Conservation (phyloP, 2,888 invertebrate species). For the Napeogenes inachia region DNA sequence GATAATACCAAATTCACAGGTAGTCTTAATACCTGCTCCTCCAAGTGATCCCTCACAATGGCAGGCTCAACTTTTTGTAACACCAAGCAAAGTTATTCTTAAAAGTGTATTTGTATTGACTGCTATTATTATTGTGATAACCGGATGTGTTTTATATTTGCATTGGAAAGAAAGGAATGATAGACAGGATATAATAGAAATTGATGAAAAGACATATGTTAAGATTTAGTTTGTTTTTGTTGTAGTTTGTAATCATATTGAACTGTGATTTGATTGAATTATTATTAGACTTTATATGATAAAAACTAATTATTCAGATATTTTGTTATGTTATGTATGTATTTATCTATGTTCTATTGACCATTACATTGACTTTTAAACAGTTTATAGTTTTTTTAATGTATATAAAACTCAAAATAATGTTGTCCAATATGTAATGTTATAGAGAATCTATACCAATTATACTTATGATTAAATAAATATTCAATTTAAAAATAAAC, state of each 20-base stretch:
- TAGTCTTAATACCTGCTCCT: conserved; percentile 95
- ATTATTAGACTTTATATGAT: too few species aligned
- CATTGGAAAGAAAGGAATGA: conserved; percentile 90
- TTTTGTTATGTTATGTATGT: background rate
- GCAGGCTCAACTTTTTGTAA: conserved; percentile 95
- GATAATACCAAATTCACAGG: conserved; percentile 98
- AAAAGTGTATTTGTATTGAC: conserved; percentile 93
- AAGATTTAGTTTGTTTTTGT: conserved; percentile 46
- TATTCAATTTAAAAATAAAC: too few species aligned
- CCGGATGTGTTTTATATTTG: conserved; percentile 88
- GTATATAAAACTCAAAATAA: background rate
- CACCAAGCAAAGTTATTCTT: conserved; percentile 95
- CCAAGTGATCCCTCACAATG: conserved; percentile 86
- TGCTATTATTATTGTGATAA: conserved; percentile 90
- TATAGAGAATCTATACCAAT: too few species aligned
- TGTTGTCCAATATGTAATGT: too few species aligned
- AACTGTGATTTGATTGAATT: conserved; percentile 16
- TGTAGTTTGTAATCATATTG: conserved; percentile 8
- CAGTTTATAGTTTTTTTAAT: background rate
- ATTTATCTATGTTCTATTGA: background rate
- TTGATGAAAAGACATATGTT: conserved; percentile 67
- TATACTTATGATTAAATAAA: too few species aligned
- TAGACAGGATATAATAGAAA: conserved; percentile 68
- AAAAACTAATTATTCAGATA: too few species aligned
- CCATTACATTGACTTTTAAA: background rate